These are phyloP conservation scores for Mirounga angustirostris DNA, from an alignment of 2,113 vertebrate species.

Conservation along the genomic window DNA sequence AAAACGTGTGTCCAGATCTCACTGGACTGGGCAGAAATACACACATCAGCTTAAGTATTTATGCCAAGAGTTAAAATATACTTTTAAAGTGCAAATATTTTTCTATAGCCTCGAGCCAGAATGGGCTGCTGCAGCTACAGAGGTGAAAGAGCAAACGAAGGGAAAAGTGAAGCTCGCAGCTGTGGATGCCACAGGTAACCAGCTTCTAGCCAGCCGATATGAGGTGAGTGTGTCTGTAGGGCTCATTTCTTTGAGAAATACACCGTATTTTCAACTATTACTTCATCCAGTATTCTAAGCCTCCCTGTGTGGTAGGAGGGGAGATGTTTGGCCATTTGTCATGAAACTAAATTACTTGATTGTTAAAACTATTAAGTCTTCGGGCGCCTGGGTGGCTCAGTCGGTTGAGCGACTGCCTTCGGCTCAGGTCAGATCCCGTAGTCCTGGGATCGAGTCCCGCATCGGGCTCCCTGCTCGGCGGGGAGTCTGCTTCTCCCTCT, in stretches of 20 bases:
- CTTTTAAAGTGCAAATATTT: neutral
- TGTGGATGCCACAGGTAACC: constrained; percentile 95
- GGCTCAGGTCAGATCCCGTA: no score
- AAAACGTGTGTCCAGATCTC: accelerated
- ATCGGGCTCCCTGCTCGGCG: no score
- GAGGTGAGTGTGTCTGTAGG: constrained; percentile 89
- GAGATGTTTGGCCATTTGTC: neutral
- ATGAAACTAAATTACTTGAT: neutral
- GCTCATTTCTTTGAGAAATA: neutral
- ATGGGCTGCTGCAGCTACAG: constrained; percentile 95
- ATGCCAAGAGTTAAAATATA: neutral
- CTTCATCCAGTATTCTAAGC: accelerated
- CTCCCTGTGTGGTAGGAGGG: neutral
- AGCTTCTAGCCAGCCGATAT: constrained; percentile 91
- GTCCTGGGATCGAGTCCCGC: no score
- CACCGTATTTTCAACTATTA: accelerated
- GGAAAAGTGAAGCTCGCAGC: constrained; percentile 96
- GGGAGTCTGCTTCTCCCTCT: no score
- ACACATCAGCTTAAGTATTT: accelerated
- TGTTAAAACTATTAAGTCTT: neutral
- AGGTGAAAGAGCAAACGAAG: constrained; percentile 96
- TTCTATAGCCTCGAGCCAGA: constrained; percentile 94
- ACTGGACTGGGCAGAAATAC: neutral
- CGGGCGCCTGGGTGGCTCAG: no score
- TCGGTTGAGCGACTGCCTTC: no score